A percentile compares a stretch with the other conserved stretches of the same genome.
Conservation (phyloP, 1,140 invertebrate genomes). For the Helicorthomorpha holstii region DNA sequence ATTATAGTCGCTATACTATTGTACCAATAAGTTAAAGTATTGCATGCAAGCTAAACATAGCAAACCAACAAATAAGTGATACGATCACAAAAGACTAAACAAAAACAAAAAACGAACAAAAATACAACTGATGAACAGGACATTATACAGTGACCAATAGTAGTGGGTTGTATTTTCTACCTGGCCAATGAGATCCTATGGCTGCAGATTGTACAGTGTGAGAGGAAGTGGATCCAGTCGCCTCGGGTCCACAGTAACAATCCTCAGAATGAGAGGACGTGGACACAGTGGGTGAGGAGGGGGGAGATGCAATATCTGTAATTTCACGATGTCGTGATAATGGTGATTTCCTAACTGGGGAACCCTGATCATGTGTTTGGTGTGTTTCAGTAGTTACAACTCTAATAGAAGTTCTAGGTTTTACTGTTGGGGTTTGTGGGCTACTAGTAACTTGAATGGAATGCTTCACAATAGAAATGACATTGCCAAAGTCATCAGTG, state of each 20-base stretch:
- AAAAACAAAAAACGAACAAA: background rate
- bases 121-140: too few species aligned
- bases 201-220: background rate
- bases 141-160: too few species aligned
- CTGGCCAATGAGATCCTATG: constrained; percentile 4
- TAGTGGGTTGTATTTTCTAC: constrained; percentile 2
- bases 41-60: too few species aligned
- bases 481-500: constrained; percentile 14
- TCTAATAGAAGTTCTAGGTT: background rate
- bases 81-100: background rate
- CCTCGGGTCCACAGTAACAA: constrained; percentile 13
- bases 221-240: background rate
- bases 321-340: background rate
- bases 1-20: too few species aligned
- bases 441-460: constrained; percentile 13
- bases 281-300: constrained; percentile 7
- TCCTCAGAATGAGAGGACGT: constrained; percentile 13
- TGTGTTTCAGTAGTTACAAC: background rate
- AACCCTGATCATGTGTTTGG: background rate
- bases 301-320: background rate
- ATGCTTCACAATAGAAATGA: constrained; percentile 13
- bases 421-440: constrained; percentile 5
- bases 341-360: background rate
- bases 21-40: too few species aligned
- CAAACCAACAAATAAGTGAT: too few species aligned